phyloP scores from a whole-genome alignment of 2,113 vertebrate genomes.

The Dascyllus trimaculatus region DNA sequence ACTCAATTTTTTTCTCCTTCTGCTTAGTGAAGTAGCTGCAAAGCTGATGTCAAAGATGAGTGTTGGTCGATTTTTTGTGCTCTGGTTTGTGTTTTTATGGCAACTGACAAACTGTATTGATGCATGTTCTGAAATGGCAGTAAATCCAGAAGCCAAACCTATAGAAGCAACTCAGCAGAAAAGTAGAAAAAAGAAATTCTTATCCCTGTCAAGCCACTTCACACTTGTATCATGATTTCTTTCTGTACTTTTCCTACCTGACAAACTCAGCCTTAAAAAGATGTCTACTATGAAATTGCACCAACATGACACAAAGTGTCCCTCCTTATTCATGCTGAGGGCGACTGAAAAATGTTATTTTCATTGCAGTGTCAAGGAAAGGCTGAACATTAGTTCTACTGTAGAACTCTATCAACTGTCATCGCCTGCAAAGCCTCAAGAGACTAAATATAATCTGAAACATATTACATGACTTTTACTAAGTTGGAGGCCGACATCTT shows the following conservation, averaged over 20 bases:
- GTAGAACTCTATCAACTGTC: neutral
- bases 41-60: neutral
- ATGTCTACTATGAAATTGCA: no score
- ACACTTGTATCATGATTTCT: neutral
- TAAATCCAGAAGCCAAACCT: neutral
- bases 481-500: slow-evolving; percentile 33
- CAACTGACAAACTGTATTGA: slow-evolving; percentile 8
- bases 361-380: neutral
- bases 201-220: neutral
- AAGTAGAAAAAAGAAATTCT: neutral
- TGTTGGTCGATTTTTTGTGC: neutral
- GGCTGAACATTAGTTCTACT: neutral
- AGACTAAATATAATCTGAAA: neutral
- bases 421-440: slow-evolving; percentile 12
- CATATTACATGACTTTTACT: neutral
- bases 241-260: no score
- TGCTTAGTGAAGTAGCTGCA: neutral
- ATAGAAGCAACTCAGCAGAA: neutral
- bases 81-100: neutral
- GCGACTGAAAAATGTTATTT: neutral
- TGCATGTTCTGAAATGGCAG: no score
- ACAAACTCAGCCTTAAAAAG: no score
- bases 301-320: neutral
- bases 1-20: neutral
- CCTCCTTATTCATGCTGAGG: neutral